phyloP scores from a whole-genome alignment of 2,113 vertebrate species.

The Uropsilus gracilis region DNA sequence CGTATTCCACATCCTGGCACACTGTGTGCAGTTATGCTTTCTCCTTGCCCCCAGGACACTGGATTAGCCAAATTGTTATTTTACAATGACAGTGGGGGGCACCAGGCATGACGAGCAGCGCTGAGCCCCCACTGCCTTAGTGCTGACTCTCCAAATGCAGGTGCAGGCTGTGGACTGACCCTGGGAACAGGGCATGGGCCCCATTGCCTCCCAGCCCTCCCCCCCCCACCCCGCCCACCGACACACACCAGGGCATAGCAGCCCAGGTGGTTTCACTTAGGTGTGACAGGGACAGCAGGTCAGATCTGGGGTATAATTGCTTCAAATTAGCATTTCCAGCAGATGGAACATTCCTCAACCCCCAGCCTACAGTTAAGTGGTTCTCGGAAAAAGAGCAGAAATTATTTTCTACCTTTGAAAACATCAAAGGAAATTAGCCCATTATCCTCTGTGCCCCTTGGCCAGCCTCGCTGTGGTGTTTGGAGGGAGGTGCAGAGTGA shows the following conservation, averaged over 20 bases:
- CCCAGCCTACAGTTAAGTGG: conserved; percentile 50
- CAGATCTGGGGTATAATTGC: not conserved
- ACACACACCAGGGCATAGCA: rapidly evolving
- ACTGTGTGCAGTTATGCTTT: not conserved
- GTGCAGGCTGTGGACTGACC: rapidly evolving
- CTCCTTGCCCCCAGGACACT: not conserved
- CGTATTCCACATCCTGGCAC: rapidly evolving
- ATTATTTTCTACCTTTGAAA: conserved; percentile 62
- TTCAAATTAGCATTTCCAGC: conserved; percentile 55
- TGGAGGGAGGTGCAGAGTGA: rapidly evolving
- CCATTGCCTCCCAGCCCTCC: rapidly evolving
- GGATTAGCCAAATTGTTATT: not conserved
- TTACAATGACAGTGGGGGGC: too few species aligned
- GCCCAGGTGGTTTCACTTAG: not conserved
- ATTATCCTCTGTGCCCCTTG: not conserved
- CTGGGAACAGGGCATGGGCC: rapidly evolving
- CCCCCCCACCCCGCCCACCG: too few species aligned
- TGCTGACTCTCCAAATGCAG: rapidly evolving
- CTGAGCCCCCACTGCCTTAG: rapidly evolving
- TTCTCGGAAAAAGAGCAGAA: conserved; percentile 50
- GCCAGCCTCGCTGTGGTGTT: not conserved
- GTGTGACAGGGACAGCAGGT: rapidly evolving
- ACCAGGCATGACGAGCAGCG: not conserved
- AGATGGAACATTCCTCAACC: not conserved
- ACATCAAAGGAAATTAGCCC: conserved; percentile 67